These are phyloP conservation scores for Fistularia commersonii DNA, from an alignment of 2,797 vertebrate genomes.

Conservation along the genomic window DNA sequence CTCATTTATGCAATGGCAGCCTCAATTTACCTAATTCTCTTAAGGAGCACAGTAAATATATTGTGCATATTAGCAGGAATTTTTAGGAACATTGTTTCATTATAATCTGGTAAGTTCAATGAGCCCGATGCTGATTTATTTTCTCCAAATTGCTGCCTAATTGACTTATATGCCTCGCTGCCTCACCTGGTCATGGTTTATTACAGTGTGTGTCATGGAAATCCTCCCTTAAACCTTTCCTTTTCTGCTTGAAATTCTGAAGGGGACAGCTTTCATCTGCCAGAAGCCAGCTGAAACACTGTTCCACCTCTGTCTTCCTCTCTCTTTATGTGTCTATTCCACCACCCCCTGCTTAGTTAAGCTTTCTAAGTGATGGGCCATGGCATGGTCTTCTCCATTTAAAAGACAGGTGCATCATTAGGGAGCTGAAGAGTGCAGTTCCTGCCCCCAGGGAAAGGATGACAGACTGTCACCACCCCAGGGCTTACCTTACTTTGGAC, in stretches of 20 bases:
- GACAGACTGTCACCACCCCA: conserved; percentile 73
- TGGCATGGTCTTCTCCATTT: conserved; percentile 68
- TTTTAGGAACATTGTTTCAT: no score
- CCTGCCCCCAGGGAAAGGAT: conserved; percentile 73
- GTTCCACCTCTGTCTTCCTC: conserved; percentile 46
- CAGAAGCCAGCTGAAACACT: conserved; percentile 36
- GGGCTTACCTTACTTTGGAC: conserved; percentile 73
- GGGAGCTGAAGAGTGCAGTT: conserved; percentile 67
- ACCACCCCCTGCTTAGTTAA: conserved; percentile 58
- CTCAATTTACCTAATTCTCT: conserved; percentile 29
- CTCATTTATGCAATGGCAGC: conserved; percentile 47
- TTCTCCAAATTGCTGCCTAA: conserved; percentile 21
- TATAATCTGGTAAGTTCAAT: conserved; percentile 5
- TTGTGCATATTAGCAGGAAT: conserved; percentile 6
- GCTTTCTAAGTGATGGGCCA: conserved; percentile 74
- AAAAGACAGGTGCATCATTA: conserved; percentile 80
- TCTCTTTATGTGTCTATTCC: conserved; percentile 41
- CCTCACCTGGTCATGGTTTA: conserved; percentile 21
- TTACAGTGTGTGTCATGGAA: conserved; percentile 14
- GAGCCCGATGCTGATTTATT: conserved; percentile 20
- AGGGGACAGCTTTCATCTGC: conserved; percentile 59
- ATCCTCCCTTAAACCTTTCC: conserved; percentile 25
- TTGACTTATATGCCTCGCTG: conserved; percentile 22
- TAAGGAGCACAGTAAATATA: conserved; percentile 16
- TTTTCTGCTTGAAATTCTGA: conserved; percentile 35